These are phyloP conservation scores for Xanthia icteritia DNA, from an alignment of 2,888 invertebrate species.

Conservation along the genomic window DNA sequence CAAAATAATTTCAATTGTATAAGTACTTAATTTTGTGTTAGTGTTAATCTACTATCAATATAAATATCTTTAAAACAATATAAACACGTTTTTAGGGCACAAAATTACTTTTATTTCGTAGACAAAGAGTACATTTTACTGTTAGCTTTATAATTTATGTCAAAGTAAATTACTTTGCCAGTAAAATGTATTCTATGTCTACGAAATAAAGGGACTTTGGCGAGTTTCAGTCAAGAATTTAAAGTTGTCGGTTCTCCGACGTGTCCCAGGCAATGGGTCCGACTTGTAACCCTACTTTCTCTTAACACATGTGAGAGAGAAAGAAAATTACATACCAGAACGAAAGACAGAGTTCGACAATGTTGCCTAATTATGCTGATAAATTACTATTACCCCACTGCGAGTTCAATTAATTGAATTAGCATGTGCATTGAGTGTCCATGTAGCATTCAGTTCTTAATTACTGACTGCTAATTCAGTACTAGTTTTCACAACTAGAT, in stretches of 20 bases:
- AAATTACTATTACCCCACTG: constrained; percentile 25
- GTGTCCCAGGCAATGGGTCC: constrained; percentile 37
- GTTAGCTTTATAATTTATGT: constrained; percentile 38
- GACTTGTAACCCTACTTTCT: constrained; percentile 56
- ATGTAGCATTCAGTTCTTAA: constrained; percentile 41
- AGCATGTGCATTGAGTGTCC: constrained; percentile 17
- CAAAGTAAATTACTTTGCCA: not conserved
- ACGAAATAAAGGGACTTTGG: constrained; percentile 58
- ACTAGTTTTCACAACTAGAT: not conserved
- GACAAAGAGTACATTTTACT: constrained; percentile 33
- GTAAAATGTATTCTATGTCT: too few relatives aligned
- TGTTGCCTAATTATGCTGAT: constrained; percentile 32
- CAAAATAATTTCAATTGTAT: constrained; percentile 67
- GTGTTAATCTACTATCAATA: constrained; percentile 56
- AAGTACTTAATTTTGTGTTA: constrained; percentile 67
- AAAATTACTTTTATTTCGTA: constrained; percentile 60
- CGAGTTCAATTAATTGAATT: constrained; percentile 23
- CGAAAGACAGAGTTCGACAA: constrained; percentile 35
- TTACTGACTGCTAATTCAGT: constrained; percentile 57
- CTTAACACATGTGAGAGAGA: constrained; percentile 25
- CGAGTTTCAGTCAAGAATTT: constrained; percentile 58
- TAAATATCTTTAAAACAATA: constrained; percentile 62
- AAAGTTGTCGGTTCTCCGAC: constrained; percentile 39
- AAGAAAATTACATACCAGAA: constrained; percentile 29
- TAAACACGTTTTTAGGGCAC: constrained; percentile 57